These are phyloP conservation scores for Mantis religiosa DNA, from an alignment of 2,888 invertebrate genomes.

Conservation along the genomic window DNA sequence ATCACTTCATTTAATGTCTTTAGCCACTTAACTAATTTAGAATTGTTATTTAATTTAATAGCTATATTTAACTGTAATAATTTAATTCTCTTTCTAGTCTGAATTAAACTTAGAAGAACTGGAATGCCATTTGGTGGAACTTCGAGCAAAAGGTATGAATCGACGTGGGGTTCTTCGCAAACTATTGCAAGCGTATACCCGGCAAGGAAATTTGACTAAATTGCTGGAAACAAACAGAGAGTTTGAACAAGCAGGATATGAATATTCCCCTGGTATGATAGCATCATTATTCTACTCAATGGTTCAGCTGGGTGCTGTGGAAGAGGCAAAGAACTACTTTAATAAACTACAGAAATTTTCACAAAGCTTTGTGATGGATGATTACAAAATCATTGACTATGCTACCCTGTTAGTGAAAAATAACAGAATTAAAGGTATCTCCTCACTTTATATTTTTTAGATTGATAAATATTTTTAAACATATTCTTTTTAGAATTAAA, in stretches of 20 bases:
- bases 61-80: background rate
- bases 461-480: background rate
- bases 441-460: background rate
- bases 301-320: constrained; percentile 53
- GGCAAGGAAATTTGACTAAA: constrained; percentile 51
- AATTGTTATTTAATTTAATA: too few species aligned
- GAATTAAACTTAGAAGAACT: constrained; percentile 61
- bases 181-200: constrained; percentile 56
- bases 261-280: constrained; percentile 62
- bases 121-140: constrained; percentile 59
- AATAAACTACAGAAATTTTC: constrained; percentile 50
- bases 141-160: constrained; percentile 64
- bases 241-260: constrained; percentile 47
- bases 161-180: constrained; percentile 61
- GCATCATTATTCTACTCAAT: constrained; percentile 59
- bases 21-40: too few species aligned
- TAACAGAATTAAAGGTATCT: constrained; percentile 42
- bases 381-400: constrained; percentile 61
- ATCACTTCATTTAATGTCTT: too few species aligned
- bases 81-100: constrained; percentile 39
- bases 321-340: constrained; percentile 51
- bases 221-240: constrained; percentile 53
- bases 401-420: constrained; percentile 56
- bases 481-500: background rate
- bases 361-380: constrained; percentile 58